Evolutionary conservation across 2,888 invertebrate species (phyloP).

Genomic region (Gerosis bhagava): DNA sequence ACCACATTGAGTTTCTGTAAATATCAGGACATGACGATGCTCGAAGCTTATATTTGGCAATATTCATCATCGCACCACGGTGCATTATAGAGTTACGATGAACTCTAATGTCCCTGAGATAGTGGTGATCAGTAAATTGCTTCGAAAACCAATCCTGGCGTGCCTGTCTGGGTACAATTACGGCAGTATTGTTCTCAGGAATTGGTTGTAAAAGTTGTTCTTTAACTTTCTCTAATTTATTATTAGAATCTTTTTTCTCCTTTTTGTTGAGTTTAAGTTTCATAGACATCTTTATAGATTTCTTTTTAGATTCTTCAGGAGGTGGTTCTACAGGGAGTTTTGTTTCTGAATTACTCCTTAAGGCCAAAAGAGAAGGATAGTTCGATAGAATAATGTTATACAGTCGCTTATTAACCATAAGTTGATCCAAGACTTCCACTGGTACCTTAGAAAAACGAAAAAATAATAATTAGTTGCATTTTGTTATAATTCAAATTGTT

Average conservation of each 20-base stretch:
- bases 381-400: slow-evolving; percentile 88
- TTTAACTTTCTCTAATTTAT: slow-evolving; percentile 63
- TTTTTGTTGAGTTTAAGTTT: slow-evolving; percentile 75
- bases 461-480: no score
- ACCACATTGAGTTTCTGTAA: slow-evolving; percentile 93
- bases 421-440: slow-evolving; percentile 86
- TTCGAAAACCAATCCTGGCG: slow-evolving; percentile 70
- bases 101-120: slow-evolving; percentile 86
- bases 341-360: slow-evolving; percentile 85
- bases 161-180: slow-evolving; percentile 48
- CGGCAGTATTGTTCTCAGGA: slow-evolving; percentile 65
- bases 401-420: slow-evolving; percentile 83
- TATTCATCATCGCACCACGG: slow-evolving; percentile 93
- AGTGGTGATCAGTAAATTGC: slow-evolving; percentile 84
- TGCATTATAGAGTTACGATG: slow-evolving; percentile 94
- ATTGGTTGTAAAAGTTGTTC: slow-evolving; percentile 70
- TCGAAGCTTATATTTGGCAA: slow-evolving; percentile 90
- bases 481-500: no score
- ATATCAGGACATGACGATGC: slow-evolving; percentile 97
- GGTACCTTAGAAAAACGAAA: no score
- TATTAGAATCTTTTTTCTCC: slow-evolving; percentile 63
- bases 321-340: slow-evolving; percentile 71
- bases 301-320: slow-evolving; percentile 53
- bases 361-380: slow-evolving; percentile 86
- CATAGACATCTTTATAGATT: slow-evolving; percentile 85